These are phyloP conservation scores for Sander lucioperca DNA, from an alignment of 2,113 vertebrate species.

Conservation along the genomic window DNA sequence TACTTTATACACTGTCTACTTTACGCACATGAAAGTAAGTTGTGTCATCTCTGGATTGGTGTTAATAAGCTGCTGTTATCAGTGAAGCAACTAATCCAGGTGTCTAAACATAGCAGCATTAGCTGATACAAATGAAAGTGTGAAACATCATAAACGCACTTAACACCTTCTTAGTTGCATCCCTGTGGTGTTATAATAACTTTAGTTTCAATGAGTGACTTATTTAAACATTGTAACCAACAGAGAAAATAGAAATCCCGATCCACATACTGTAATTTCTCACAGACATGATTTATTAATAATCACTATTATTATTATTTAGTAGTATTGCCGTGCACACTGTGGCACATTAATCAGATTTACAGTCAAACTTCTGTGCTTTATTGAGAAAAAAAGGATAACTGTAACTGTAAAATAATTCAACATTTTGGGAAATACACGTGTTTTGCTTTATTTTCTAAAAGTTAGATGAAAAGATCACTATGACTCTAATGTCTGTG, in stretches of 20 bases:
- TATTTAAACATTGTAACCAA: slow-evolving; percentile 29
- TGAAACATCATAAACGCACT: slow-evolving; percentile 41
- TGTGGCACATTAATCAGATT: slow-evolving; percentile 45
- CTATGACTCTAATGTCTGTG: neutral
- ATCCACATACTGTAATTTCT: neutral
- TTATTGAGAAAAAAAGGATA: neutral
- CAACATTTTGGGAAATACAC: neutral
- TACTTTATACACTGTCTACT: slow-evolving; percentile 4
- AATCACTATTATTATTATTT: neutral
- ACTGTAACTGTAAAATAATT: neutral
- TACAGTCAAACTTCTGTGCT: slow-evolving; percentile 16
- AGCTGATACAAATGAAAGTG: slow-evolving; percentile 20
- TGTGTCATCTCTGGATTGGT: neutral
- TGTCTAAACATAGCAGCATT: slow-evolving; percentile 23
- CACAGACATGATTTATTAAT: slow-evolving; percentile 3
- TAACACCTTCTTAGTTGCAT: slow-evolving; percentile 14
- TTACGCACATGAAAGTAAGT: neutral
- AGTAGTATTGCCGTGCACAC: neutral
- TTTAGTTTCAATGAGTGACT: slow-evolving; percentile 9
- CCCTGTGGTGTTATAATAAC: neutral
- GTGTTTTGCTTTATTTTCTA: neutral
- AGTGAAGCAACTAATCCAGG: neutral
- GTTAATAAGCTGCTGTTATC: slow-evolving; percentile 29
- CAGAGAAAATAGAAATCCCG: neutral
- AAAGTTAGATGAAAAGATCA: neutral